Conservation (phyloP, 2,113 vertebrate genomes). For the Eptesicus fuscus region DNA sequence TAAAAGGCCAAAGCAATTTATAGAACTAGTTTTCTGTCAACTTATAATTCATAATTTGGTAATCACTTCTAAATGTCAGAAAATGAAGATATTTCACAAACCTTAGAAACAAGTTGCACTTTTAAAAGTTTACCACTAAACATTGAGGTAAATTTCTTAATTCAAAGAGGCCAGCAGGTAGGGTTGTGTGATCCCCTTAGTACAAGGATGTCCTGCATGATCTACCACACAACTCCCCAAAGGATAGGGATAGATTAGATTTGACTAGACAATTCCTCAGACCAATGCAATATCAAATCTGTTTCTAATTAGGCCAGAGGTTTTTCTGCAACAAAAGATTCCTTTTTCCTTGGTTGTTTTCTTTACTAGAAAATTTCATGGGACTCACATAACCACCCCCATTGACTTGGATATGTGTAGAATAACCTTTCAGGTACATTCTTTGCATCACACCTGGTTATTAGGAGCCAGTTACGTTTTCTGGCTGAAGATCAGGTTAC, state of each 20-base stretch:
- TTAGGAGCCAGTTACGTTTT: slow-evolving; percentile 37
- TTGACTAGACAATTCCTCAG: background rate
- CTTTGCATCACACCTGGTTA: slow-evolving; percentile 54
- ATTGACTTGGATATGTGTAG: background rate
- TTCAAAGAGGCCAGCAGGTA: background rate
- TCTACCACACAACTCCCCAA: background rate
- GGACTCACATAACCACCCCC: background rate
- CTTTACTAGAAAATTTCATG: slow-evolving; percentile 44
- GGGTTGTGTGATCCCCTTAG: background rate
- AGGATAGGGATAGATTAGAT: background rate
- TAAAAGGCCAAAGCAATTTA: background rate
- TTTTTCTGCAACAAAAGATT: slow-evolving; percentile 36
- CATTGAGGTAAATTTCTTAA: background rate
- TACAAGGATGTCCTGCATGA: background rate
- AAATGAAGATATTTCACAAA: background rate
- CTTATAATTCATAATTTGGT: background rate
- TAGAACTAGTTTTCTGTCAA: slow-evolving; percentile 23
- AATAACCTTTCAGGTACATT: slow-evolving; percentile 33
- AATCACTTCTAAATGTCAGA: background rate
- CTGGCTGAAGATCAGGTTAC: slow-evolving; percentile 63
- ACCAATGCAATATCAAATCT: background rate
- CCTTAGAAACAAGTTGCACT: background rate
- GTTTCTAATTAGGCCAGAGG: background rate
- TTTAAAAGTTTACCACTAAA: background rate
- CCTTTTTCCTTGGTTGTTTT: slow-evolving; percentile 40